These are phyloP conservation scores for Drosophila siamana DNA, from an alignment of 2,888 invertebrate species.

Conservation along the genomic window DNA sequence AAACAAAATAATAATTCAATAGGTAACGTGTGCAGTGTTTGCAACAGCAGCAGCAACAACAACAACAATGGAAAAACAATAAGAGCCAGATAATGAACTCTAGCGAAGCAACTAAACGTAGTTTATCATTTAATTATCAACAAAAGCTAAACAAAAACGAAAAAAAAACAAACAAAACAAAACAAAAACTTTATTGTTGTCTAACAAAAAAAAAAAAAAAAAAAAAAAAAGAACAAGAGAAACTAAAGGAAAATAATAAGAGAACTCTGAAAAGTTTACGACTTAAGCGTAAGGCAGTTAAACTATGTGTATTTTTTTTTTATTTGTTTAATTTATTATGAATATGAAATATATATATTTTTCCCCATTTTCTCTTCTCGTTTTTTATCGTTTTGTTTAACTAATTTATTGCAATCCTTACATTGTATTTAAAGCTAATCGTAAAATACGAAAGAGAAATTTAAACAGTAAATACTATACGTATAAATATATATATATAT, in stretches of 20 bases:
- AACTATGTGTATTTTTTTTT: slow-evolving; percentile 46
- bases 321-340: slow-evolving; percentile 40
- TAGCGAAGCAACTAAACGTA: slow-evolving; percentile 40
- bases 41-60: slow-evolving; percentile 25
- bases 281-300: slow-evolving; percentile 54
- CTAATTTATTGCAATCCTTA: slow-evolving; percentile 67
- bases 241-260: slow-evolving; percentile 1
- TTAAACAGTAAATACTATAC: slow-evolving; percentile 31
- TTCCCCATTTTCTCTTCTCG: slow-evolving; percentile 22
- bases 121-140: slow-evolving; percentile 42
- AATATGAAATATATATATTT: slow-evolving; percentile 21
- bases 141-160: slow-evolving; percentile 7
- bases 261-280: slow-evolving; percentile 41
- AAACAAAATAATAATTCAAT: slow-evolving; percentile 26
- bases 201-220: slow-evolving; percentile 45
- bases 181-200: slow-evolving; percentile 42
- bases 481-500: slow-evolving; percentile 24
- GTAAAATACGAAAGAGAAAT: slow-evolving; percentile 29
- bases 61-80: slow-evolving; percentile 13
- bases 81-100: slow-evolving; percentile 7
- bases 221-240: slow-evolving; percentile 7
- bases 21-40: slow-evolving; percentile 47
- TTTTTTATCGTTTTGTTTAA: slow-evolving; percentile 57
- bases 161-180: slow-evolving; percentile 18
- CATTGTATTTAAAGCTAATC: slow-evolving; percentile 50